phyloP scores from a whole-genome alignment of 2,888 invertebrate species.

The Volucella zonaria region DNA sequence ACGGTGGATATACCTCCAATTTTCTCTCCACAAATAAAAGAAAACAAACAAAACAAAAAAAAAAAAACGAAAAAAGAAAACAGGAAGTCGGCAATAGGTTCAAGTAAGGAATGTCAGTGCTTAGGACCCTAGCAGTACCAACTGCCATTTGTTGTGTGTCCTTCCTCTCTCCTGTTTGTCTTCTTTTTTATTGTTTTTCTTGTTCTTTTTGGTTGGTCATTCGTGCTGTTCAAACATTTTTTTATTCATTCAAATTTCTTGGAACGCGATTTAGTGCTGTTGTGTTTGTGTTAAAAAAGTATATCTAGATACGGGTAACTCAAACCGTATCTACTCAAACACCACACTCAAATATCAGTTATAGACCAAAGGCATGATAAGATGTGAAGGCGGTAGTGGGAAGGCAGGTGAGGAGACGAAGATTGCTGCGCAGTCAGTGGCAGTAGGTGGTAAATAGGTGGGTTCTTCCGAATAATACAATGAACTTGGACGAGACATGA shows the following conservation, averaged over 20 bases:
- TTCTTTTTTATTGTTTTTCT: conserved; percentile 18
- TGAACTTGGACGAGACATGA: conserved; percentile 56
- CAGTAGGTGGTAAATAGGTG: conserved; percentile 50
- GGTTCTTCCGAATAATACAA: conserved; percentile 52
- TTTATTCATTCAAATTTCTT: conserved; percentile 69
- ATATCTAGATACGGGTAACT: conserved; percentile 7
- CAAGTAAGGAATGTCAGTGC: conserved; percentile 65
- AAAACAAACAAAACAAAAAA: not conserved
- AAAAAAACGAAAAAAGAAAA: conserved; percentile 45
- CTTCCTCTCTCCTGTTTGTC: conserved; percentile 34
- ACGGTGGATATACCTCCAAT: conserved; percentile 33
- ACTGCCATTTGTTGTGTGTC: conserved; percentile 63
- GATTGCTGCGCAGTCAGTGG: not conserved
- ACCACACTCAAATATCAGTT: conserved; percentile 5
- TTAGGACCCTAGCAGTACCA: conserved; percentile 67
- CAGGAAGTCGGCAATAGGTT: conserved; percentile 69
- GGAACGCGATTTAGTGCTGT: conserved; percentile 53
- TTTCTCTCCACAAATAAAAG: conserved; percentile 22
- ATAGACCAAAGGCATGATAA: conserved; percentile 36
- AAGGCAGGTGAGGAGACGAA: too few relatives aligned
- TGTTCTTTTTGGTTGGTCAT: conserved; percentile 8
- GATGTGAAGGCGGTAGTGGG: conserved; percentile 18
- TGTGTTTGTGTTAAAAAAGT: conserved; percentile 13
- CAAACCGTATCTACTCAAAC: conserved; percentile 3
- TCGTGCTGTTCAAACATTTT: conserved; percentile 56